Conservation (phyloP, 2,888 invertebrate species). For the Erebia ligea region DNA sequence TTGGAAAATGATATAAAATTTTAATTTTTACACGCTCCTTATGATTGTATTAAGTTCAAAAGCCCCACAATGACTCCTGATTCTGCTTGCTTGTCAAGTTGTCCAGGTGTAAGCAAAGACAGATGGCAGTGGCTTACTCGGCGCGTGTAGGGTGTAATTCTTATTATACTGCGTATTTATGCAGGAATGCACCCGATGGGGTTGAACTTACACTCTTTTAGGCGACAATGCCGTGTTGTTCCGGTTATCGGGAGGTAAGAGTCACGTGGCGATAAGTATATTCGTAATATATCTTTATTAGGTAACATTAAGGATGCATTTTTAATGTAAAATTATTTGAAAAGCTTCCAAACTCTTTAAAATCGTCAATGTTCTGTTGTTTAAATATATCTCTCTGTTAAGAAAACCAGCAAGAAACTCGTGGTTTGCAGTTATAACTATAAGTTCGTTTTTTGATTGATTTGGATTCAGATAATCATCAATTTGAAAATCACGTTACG, state of each 20-base stretch:
- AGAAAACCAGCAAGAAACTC: too few species aligned
- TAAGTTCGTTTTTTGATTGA: too few species aligned
- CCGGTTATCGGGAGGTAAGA: conserved; percentile 1
- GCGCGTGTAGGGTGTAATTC: conserved; percentile 45
- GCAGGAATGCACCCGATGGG: conserved; percentile 44
- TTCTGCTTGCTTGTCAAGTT: conserved; percentile 18
- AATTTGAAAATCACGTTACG: too few species aligned
- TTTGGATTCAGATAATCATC: too few species aligned
- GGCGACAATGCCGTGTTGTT: conserved; percentile 30
- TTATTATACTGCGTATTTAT: conserved; percentile 35
- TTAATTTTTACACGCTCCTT: neutral
- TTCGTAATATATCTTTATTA: neutral
- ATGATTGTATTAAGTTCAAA: neutral
- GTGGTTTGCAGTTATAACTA: too few species aligned
- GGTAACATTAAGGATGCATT: too few species aligned
- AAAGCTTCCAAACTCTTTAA: too few species aligned
- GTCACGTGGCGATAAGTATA: conserved; percentile 16
- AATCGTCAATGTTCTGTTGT: too few species aligned
- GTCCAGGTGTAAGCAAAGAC: conserved; percentile 53
- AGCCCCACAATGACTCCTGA: neutral
- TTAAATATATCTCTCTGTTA: too few species aligned
- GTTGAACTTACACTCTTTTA: conserved; percentile 32
- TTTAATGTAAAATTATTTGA: too few species aligned
- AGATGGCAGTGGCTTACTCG: conserved; percentile 54
- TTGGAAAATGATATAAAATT: neutral